Base-by-base conservation (phyloP, 2,888 invertebrate genomes). In the Escarpia spicata region DNA sequence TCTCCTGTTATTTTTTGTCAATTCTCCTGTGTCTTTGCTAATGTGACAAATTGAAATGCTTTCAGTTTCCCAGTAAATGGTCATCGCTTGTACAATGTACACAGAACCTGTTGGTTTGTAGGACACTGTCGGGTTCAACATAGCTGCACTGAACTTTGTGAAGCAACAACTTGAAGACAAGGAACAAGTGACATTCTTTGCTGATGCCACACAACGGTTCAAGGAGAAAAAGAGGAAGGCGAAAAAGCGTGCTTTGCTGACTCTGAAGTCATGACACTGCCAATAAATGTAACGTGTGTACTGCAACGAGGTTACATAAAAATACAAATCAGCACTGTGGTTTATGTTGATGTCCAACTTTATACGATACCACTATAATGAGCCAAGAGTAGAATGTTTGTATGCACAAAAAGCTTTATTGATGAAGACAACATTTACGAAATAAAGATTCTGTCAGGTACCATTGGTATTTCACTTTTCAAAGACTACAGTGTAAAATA, bases 111-210 rank as follows among this genome's bases (percentile, higher is more conserved):
- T 9, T 75, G n/a, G 75, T 75, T 75, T 75, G 75, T 75, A 99
- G 97, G 98, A 99, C 96, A 97, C 97, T 95, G 97, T 98, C 91
- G 99, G 99, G 6, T 98, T 97, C 96, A 99, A 99, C 97, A 96
- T 98, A 94, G 98, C 98, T 96, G 98, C 98, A 0, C 97, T 99
- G 95, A 97, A 97, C 93, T 98, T 98, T 96, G 95, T 98, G 92
- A 98, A 98, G 95, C 97, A 97, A 92, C 97, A 98, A 94, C 97
- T 98, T 19, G 98, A 98, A 96, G 97, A 98, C 94, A 97, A 97
- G 1, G 98, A 98, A 94, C 97, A 98, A 92, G 97, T 98, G 44
- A 97, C 97, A 95, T 97, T 98, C 94, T 99, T 99, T 97, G 97
- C 97, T 93, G 98, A 98, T 95, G 98, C 98, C 0, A 97, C 97